Conservation (phyloP, 2,113 vertebrate species). For the Nymphicus hollandicus region DNA sequence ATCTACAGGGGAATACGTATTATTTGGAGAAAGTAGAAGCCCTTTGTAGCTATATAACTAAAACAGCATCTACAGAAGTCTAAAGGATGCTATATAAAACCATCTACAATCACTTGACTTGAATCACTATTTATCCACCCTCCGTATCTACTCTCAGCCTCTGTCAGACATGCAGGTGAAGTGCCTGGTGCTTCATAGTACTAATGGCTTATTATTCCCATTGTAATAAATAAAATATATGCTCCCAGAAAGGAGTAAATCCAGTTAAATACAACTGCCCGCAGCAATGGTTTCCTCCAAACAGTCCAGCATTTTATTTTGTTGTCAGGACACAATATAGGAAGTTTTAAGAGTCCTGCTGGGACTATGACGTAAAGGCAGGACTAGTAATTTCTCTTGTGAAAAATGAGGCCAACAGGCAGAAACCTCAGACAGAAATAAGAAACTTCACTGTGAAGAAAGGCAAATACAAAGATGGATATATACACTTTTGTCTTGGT, state of each 20-base stretch:
- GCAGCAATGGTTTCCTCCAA: neutral
- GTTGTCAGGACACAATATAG: slow-evolving; percentile 14
- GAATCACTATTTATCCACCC: neutral
- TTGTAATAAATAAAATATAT: slow-evolving; percentile 3
- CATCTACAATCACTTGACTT: neutral
- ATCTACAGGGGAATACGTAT: neutral
- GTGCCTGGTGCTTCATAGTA: neutral
- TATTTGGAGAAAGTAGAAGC: neutral
- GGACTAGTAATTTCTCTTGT: neutral
- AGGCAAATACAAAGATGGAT: neutral
- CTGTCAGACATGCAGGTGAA: neutral
- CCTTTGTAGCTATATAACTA: neutral
- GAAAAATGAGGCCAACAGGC: neutral
- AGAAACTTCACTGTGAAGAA: neutral
- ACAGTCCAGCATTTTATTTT: slow-evolving; percentile 3
- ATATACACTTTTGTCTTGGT: neutral
- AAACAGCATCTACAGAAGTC: neutral
- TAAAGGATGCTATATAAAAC: neutral
- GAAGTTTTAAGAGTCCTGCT: slow-evolving; percentile 17
- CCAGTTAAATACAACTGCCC: slow-evolving; percentile 30
- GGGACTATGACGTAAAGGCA: slow-evolving; percentile 1
- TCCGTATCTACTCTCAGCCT: neutral
- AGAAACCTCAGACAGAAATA: neutral
- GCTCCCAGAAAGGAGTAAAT: neutral
- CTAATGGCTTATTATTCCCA: slow-evolving; percentile 33